phyloP scores from a whole-genome alignment of 2,113 vertebrate genomes.

The Pungitius pungitius region DNA sequence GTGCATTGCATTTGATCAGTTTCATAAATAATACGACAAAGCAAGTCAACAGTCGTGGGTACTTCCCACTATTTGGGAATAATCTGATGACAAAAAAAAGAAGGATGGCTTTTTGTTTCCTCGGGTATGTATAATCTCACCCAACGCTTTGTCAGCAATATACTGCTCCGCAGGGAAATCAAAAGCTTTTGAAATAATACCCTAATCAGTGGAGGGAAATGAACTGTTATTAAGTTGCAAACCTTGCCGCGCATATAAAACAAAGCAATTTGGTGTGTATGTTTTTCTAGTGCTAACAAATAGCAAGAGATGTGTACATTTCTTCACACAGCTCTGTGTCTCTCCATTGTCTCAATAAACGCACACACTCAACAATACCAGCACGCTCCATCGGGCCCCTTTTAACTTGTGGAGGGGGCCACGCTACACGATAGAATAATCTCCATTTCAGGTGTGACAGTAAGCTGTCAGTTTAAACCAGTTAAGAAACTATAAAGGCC shows the following conservation, averaged over 20 bases:
- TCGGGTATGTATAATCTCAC: slow-evolving; percentile 41
- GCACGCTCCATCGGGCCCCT: background rate
- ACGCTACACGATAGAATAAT: background rate
- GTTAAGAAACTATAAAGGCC: background rate
- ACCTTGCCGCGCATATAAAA: slow-evolving; percentile 38
- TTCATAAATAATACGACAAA: slow-evolving; percentile 5
- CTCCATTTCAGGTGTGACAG: slow-evolving; percentile 17
- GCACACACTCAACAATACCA: background rate
- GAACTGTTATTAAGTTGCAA: slow-evolving; percentile 57
- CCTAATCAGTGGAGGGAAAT: slow-evolving; percentile 62
- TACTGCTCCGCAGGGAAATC: slow-evolving; percentile 63
- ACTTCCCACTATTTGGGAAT: slow-evolving; percentile 39
- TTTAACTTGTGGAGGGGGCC: background rate
- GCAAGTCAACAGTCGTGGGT: slow-evolving; percentile 11
- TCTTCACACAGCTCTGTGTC: background rate
- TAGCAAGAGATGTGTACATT: background rate
- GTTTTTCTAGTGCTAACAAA: slow-evolving; percentile 11
- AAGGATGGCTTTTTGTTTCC: slow-evolving; percentile 11
- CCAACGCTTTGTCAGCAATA: slow-evolving; percentile 55
- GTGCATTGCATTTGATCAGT: slow-evolving; percentile 10
- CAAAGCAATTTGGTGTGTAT: slow-evolving; percentile 13
- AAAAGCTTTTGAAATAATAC: slow-evolving; percentile 62
- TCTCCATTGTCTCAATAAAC: background rate
- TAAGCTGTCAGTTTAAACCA: background rate
- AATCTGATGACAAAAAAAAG: slow-evolving; percentile 40